Percentiles rank a stretch among this genome's conserved stretches.
These are phyloP conservation scores for Melanogrammus aeglefinus DNA, from an alignment of 2,797 vertebrate genomes.

Conservation along the genomic window DNA sequence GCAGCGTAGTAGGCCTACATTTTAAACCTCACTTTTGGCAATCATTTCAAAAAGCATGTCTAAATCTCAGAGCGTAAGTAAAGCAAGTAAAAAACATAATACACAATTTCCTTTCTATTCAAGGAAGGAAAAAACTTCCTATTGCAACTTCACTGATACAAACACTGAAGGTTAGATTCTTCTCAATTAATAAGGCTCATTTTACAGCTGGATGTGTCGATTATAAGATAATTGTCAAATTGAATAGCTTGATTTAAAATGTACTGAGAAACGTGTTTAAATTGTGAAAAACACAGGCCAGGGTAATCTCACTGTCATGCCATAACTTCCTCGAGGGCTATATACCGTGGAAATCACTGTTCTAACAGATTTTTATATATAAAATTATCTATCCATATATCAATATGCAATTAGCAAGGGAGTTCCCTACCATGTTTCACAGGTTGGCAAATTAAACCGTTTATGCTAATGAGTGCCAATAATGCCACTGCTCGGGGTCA, in stretches of 20 bases:
- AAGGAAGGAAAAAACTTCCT: neutral
- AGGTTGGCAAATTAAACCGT: neutral
- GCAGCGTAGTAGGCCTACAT: neutral
- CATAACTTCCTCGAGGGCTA: neutral
- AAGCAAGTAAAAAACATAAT: neutral
- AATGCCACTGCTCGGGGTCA: neutral
- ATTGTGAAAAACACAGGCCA: neutral
- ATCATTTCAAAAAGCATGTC: neutral
- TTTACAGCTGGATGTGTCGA: neutral
- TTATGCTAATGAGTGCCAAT: neutral
- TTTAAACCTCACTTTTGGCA: neutral
- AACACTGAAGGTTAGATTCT: too few relatives aligned
- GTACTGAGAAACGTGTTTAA: neutral
- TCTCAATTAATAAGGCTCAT: neutral
- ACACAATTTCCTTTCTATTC: neutral
- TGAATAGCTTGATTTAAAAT: neutral
- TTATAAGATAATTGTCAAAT: neutral
- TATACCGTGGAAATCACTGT: neutral
- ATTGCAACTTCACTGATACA: neutral
- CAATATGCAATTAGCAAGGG: neutral
- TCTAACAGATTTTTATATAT: neutral
- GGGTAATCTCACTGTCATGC: neutral
- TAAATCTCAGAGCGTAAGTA: neutral
- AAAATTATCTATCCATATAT: neutral
- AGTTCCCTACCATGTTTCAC: neutral